Evolutionary conservation across 2,113 vertebrate species (phyloP).

Genomic region (Copsychus sechellarum): DNA sequence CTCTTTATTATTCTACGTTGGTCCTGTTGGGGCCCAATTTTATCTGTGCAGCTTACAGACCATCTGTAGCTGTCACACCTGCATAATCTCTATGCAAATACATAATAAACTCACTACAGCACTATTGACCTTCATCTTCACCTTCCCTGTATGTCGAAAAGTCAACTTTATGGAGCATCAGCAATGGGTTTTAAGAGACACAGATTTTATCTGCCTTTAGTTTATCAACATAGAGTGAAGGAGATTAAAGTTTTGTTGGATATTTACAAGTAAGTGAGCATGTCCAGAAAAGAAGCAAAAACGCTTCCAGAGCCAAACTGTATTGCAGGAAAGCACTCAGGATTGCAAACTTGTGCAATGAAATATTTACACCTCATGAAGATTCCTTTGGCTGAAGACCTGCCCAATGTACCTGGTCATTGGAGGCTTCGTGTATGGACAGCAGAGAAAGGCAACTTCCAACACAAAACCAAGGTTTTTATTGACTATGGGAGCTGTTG

Average conservation of each 20-base stretch:
- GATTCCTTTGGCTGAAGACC: background rate
- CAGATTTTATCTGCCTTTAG: background rate
- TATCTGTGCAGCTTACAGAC: too few relatives aligned
- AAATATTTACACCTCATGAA: background rate
- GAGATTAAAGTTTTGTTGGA: background rate
- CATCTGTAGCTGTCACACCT: too few relatives aligned
- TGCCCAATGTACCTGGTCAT: background rate
- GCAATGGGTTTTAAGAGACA: background rate
- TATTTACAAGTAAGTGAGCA: background rate
- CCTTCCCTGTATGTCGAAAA: background rate
- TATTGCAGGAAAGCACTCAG: background rate
- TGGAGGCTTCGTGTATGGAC: background rate
- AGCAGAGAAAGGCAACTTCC: background rate
- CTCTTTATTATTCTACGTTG: too few relatives aligned
- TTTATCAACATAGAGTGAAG: background rate
- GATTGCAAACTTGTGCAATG: background rate
- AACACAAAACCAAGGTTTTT: background rate
- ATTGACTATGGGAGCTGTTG: background rate
- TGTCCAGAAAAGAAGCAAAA: background rate
- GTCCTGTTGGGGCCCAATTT: too few relatives aligned
- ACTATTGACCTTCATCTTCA: background rate
- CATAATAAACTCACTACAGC: background rate
- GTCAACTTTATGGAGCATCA: background rate
- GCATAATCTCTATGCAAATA: background rate
- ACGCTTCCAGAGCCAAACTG: background rate